Conservation (phyloP, 2,113 vertebrate genomes). For the Ageneiosus marmoratus region DNA sequence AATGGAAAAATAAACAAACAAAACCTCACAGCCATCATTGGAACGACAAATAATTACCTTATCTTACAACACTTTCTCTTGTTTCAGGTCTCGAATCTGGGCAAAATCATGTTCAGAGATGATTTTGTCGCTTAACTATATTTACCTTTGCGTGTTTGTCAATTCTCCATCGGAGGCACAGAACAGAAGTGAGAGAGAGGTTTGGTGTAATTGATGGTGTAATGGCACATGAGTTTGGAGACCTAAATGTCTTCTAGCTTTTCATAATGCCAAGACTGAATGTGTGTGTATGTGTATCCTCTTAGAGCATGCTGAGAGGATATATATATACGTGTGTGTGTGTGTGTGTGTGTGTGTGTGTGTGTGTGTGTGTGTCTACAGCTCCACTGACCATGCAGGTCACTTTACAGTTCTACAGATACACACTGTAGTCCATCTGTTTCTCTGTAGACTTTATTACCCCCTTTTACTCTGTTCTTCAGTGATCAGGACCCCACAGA, state of each 20-base stretch:
- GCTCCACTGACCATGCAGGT: no score
- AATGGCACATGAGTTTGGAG: constrained; percentile 6
- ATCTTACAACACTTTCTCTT: constrained; percentile 26
- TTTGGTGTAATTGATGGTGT: constrained; percentile 64
- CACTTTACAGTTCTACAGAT: no score
- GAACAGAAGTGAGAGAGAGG: constrained; percentile 74
- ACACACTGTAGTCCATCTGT: no score
- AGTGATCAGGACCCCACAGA: no score
- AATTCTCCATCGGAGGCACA: constrained; percentile 72
- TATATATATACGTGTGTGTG: no score
- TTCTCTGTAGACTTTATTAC: no score
- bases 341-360: neutral
- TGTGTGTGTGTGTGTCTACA: neutral
- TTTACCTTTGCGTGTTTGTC: constrained; percentile 75
- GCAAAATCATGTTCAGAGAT: constrained; percentile 65
- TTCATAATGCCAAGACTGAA: neutral
- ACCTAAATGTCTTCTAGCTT: neutral
- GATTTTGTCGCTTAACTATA: constrained; percentile 59
- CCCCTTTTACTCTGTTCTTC: no score
- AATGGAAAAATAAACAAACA: neutral
- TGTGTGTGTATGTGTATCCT: neutral
- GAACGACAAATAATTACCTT: constrained; percentile 11
- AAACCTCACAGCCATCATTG: neutral
- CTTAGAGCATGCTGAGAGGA: no score
- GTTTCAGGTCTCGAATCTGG: constrained; percentile 37